phyloP scores from a whole-genome alignment of 2,888 invertebrate genomes.

The Ganaspis brasiliensis region DNA sequence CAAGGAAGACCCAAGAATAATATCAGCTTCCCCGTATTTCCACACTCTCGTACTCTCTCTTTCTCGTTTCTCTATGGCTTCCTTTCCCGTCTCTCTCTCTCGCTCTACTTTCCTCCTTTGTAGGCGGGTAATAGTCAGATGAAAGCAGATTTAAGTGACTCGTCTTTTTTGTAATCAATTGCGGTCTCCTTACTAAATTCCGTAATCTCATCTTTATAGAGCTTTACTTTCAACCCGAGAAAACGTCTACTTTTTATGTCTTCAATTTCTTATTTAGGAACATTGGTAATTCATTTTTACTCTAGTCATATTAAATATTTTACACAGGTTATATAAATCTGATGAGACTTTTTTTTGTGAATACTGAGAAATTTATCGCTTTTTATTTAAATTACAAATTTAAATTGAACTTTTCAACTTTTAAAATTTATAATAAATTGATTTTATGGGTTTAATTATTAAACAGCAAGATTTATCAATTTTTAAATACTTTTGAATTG shows the following conservation, averaged over 20 bases:
- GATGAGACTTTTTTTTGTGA: too few relatives aligned
- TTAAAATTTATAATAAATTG: too few relatives aligned
- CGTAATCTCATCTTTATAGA: not conserved
- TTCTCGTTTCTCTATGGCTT: constrained; percentile 20
- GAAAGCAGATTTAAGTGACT: constrained; percentile 33
- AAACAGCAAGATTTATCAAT: too few relatives aligned
- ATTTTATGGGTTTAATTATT: too few relatives aligned
- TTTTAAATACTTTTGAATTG: too few relatives aligned
- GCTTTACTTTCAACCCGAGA: not conserved
- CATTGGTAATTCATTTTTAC: too few relatives aligned
- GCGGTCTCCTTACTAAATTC: not conserved
- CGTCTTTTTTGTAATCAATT: constrained; percentile 16
- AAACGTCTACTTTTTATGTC: not conserved
- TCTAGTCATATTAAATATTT: too few relatives aligned
- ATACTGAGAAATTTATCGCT: too few relatives aligned
- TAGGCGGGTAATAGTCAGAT: constrained; percentile 20
- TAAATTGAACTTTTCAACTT: too few relatives aligned
- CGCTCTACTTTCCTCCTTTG: constrained; percentile 26
- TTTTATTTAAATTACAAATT: too few relatives aligned
- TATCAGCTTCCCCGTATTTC: constrained; percentile 68
- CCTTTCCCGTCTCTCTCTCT: constrained; percentile 14
- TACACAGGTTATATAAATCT: too few relatives aligned
- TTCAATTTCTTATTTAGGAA: not conserved
- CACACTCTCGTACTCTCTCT: constrained; percentile 18
- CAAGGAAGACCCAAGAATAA: constrained; percentile 79